Conservation (phyloP, 2,888 invertebrate genomes). For the Operophtera brumata region DNA sequence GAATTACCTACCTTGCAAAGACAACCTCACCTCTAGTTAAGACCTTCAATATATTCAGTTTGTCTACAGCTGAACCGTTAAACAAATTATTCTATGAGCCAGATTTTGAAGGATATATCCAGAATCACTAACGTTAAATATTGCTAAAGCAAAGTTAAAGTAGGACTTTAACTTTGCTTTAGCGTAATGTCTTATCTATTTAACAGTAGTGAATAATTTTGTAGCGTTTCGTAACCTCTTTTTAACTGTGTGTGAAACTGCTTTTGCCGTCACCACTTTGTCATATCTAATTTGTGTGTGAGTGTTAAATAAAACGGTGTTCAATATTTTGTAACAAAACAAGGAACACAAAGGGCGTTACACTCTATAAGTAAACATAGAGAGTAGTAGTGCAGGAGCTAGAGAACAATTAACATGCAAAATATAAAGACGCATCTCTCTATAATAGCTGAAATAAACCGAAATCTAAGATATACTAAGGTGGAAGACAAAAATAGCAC, state of each 20-base stretch:
- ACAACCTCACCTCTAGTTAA: neutral
- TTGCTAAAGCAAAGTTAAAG: too few relatives aligned
- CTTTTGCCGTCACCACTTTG: constrained; percentile 57
- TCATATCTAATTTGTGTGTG: constrained; percentile 73
- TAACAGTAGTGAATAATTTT: constrained; percentile 8
- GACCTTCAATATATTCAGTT: constrained; percentile 13
- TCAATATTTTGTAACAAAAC: constrained; percentile 81
- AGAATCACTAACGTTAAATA: neutral
- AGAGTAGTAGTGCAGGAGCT: constrained; percentile 44
- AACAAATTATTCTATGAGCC: neutral
- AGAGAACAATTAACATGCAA: constrained; percentile 10
- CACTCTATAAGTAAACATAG: constrained; percentile 70
- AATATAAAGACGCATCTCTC: neutral
- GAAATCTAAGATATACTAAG: too few relatives aligned
- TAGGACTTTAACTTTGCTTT: neutral
- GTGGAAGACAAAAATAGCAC: too few relatives aligned
- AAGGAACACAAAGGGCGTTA: constrained; percentile 79
- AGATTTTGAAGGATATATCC: neutral
- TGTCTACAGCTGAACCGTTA: constrained; percentile 7
- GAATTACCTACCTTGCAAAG: constrained; percentile 11
- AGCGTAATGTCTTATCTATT: neutral
- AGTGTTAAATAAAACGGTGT: constrained; percentile 80
- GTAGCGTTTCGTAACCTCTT: constrained; percentile 54
- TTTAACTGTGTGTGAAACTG: constrained; percentile 51
- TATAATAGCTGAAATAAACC: too few relatives aligned